Base-by-base conservation (phyloP, 2,888 invertebrate genomes). In the Cryptus armator region DNA sequence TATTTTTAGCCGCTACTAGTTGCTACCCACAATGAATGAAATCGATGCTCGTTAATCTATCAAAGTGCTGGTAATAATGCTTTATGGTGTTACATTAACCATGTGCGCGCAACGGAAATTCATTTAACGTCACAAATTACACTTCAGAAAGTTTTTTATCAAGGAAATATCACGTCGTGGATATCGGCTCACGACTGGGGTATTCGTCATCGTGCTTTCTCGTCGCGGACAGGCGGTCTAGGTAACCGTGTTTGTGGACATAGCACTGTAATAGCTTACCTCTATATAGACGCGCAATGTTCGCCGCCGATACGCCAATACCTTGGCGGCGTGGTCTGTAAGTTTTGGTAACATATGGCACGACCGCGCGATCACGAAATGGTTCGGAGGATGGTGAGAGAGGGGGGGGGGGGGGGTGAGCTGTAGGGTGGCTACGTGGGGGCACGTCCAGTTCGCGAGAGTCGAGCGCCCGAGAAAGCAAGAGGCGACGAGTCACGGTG, bases 321-420 rank as follows among this genome's bases (percentile, higher is more conserved):
- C 56, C 44, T 66, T 44, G 67, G 19, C 29, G 66, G 75, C 66
- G 44, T 68, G 82, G 62, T 24, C 68, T 77, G 84, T 85, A 84
- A 88, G 86, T 87, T 88, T 88, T 44, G 84, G 85, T 82, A 84
- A 86, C 88, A 88, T 82, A 84, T 86, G 87, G 84, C 71, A 48
- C 75, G 59, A 62, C 80, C 80, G 68, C 51, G 29, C 59, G 74
- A 24, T 64, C 46, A 74, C 64, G 74, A 72, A 53, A 43, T 37
- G 44, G 44, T 70, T 14, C 66, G 44, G 46, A 29, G 77, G 16
- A 53, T 12, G 53, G 66, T 32, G 68, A 16, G 70, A 56, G n/a
- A n/a, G n/a, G n/a, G n/a, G n/a, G n/a, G n/a, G n/a, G n/a, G n/a
- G 62, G 37, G 37, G 37, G 37, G 37, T 5, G 37, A 7, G 37